phyloP scores from a whole-genome alignment of 2,797 vertebrate species.

The Xiphorhynchus erythropygius region DNA sequence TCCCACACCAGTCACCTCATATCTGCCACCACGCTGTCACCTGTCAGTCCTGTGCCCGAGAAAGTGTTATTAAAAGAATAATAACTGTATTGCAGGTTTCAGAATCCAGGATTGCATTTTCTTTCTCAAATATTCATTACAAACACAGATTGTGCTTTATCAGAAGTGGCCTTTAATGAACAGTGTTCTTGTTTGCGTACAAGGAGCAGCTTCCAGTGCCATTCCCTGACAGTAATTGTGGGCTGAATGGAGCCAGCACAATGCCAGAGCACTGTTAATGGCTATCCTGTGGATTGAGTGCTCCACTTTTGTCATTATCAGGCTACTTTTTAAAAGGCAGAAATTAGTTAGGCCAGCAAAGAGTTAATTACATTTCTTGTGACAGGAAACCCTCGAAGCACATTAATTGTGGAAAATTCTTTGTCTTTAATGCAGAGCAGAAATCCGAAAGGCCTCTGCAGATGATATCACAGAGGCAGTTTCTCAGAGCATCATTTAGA shows the following conservation, averaged over 20 bases:
- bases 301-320: conserved; percentile 76
- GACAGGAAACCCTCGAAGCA: conserved; percentile 75
- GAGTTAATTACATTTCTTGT: conserved; percentile 76
- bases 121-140: conserved; percentile 79
- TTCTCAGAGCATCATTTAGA: not conserved
- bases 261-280: conserved; percentile 79
- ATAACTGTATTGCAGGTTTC: conserved; percentile 57
- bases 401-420: conserved; percentile 73
- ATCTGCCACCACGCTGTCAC: conserved; percentile 23
- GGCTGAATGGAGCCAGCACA: conserved; percentile 78
- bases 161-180: conserved; percentile 79
- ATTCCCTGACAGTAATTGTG: conserved; percentile 84
- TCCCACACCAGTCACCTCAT: conserved; percentile 1
- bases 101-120: conserved; percentile 62
- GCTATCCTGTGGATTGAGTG: conserved; percentile 76
- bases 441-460: conserved; percentile 55
- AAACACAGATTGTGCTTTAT: conserved; percentile 68
- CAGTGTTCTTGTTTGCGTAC: conserved; percentile 75
- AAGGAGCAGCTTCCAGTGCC: conserved; percentile 73
- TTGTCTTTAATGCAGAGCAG: conserved; percentile 76
- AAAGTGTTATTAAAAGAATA: conserved; percentile 69
- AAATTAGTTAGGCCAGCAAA: conserved; percentile 76
- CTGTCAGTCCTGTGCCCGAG: conserved; percentile 51
- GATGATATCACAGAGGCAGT: conserved; percentile 65
- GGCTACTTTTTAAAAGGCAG: conserved; percentile 77